Percentiles rank a stretch among this genome's conserved stretches.
Evolutionary conservation across 2,113 vertebrate genomes (phyloP).

Genomic region (Sturnira hondurensis): DNA sequence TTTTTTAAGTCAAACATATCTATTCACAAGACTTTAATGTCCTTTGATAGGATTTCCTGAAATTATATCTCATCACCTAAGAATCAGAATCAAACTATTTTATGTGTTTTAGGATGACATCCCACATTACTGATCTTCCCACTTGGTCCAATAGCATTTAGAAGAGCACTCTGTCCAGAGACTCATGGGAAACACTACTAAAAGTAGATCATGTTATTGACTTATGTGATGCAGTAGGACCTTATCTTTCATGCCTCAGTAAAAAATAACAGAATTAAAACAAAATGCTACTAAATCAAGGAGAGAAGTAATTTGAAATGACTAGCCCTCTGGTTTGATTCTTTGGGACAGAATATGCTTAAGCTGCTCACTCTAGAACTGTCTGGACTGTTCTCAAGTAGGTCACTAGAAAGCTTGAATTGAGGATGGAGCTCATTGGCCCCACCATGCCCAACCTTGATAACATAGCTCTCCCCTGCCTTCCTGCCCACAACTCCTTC

Average conservation of each 20-base stretch:
- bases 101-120: background rate
- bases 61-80: conserved; percentile 13
- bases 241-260: background rate
- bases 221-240: background rate
- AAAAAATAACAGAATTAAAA: conserved; percentile 26
- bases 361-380: background rate
- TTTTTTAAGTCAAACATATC: conserved; percentile 43
- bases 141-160: conserved; percentile 22
- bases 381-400: background rate
- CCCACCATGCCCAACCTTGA: background rate
- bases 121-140: background rate
- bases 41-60: conserved; percentile 30
- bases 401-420: background rate
- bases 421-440: background rate
- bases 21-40: background rate
- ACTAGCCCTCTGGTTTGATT: background rate
- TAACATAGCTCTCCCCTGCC: background rate
- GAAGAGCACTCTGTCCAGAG: conserved; percentile 11
- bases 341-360: background rate
- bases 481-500: background rate
- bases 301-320: conserved; percentile 30
- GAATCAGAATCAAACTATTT: background rate
- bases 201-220: background rate
- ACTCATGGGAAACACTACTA: background rate
- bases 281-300: conserved; percentile 13